phyloP scores from a whole-genome alignment of 2,113 vertebrate genomes.

The Aphelocoma coerulescens region DNA sequence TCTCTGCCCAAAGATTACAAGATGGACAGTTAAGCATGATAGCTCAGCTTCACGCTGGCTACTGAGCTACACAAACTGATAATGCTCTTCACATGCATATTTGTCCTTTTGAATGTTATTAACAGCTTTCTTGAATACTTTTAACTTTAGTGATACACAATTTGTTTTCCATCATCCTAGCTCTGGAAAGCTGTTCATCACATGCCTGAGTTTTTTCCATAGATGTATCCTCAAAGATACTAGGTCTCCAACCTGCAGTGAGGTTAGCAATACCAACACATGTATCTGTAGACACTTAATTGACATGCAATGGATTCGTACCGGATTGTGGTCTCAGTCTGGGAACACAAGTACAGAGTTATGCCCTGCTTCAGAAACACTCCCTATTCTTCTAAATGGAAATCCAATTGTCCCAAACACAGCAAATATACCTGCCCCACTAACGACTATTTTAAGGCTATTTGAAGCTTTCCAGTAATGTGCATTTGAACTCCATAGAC shows the following conservation, averaged over 20 bases:
- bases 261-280: background rate
- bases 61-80: background rate
- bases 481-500: background rate
- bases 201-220: background rate
- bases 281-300: background rate
- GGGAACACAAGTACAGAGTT: background rate
- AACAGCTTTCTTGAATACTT: background rate
- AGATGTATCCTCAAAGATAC: background rate
- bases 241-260: background rate
- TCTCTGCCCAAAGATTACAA: background rate
- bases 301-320: rapidly evolving
- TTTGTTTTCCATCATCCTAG: background rate
- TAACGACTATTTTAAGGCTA: background rate
- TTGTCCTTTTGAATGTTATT: background rate
- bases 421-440: background rate
- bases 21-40: background rate
- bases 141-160: background rate
- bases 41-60: background rate
- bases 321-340: background rate
- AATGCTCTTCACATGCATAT: background rate
- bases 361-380: background rate
- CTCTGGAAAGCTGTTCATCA: background rate
- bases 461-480: background rate
- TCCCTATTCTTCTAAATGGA: background rate
- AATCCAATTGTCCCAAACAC: background rate